Percentiles rank a stretch among this genome's conserved stretches.
These are phyloP conservation scores for Gonocerus acuteangulatus DNA, from an alignment of 2,888 invertebrate genomes.

Conservation along the genomic window DNA sequence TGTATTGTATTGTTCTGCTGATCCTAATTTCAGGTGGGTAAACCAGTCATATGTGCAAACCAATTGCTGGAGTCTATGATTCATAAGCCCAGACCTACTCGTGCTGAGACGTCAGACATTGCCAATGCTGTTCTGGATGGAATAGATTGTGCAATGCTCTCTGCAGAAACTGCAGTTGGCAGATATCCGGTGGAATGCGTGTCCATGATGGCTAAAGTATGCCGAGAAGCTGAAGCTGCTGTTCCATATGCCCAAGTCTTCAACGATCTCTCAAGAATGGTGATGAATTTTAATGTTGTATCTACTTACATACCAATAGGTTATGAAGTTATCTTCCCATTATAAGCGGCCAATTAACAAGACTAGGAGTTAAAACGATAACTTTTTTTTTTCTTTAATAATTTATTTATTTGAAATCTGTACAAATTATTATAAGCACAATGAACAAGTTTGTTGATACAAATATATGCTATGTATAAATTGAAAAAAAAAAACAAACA, in stretches of 20 bases:
- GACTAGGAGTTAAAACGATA: too few relatives aligned
- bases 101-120: conserved; percentile 94
- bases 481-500: too few relatives aligned
- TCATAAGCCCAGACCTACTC: conserved; percentile 90
- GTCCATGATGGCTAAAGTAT: conserved; percentile 83
- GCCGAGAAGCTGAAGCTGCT: conserved; percentile 93
- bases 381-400: too few relatives aligned
- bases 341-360: too few relatives aligned
- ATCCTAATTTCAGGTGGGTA: conserved; percentile 68
- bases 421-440: too few relatives aligned
- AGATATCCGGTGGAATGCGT: conserved; percentile 88
- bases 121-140: conserved; percentile 97
- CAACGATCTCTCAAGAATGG: conserved; percentile 61
- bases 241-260: conserved; percentile 88
- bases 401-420: too few relatives aligned
- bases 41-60: conserved; percentile 96
- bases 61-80: conserved; percentile 99
- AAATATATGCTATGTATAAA: too few relatives aligned
- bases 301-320: too few relatives aligned
- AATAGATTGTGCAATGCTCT: conserved; percentile 97
- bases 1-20: too few relatives aligned
- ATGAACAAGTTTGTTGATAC: too few relatives aligned
- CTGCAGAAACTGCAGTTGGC: conserved; percentile 97
- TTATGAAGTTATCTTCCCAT: too few relatives aligned
- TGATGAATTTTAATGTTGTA: too few relatives aligned